phyloP scores from a whole-genome alignment of 2,113 vertebrate genomes.

The Rhagologus leucostigma region DNA sequence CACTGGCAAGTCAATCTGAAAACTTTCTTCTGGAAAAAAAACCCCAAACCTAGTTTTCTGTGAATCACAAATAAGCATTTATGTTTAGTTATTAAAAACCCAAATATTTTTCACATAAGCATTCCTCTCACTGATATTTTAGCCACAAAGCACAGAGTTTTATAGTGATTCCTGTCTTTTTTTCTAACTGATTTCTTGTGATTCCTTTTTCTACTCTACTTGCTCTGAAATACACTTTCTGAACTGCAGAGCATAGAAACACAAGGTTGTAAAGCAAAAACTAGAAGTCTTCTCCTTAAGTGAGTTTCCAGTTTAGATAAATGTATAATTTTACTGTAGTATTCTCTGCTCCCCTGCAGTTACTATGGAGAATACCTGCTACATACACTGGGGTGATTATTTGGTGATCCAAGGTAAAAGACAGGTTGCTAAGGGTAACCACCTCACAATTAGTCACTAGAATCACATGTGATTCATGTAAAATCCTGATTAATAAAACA shows the following conservation, averaged over 20 bases:
- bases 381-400: background rate
- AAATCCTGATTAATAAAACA: background rate
- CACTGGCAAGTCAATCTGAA: background rate
- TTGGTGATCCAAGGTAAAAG: background rate
- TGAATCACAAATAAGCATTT: background rate
- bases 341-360: background rate
- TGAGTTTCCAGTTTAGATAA: background rate
- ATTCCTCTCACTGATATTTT: background rate
- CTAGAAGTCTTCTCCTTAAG: background rate
- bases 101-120: background rate
- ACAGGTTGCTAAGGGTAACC: background rate
- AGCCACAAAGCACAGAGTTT: background rate
- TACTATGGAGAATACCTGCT: background rate
- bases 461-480: background rate
- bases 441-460: background rate
- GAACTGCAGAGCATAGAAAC: background rate
- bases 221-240: background rate
- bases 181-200: background rate
- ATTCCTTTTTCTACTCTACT: background rate
- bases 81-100: background rate
- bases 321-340: background rate
- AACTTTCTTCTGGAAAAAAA: background rate
- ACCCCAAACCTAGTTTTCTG: background rate
- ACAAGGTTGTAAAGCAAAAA: background rate
- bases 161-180: background rate